Percentiles rank a stretch among this genome's conserved stretches.
Evolutionary conservation across 2,888 invertebrate species (phyloP).

Genomic region (Acrobasis consociella): DNA sequence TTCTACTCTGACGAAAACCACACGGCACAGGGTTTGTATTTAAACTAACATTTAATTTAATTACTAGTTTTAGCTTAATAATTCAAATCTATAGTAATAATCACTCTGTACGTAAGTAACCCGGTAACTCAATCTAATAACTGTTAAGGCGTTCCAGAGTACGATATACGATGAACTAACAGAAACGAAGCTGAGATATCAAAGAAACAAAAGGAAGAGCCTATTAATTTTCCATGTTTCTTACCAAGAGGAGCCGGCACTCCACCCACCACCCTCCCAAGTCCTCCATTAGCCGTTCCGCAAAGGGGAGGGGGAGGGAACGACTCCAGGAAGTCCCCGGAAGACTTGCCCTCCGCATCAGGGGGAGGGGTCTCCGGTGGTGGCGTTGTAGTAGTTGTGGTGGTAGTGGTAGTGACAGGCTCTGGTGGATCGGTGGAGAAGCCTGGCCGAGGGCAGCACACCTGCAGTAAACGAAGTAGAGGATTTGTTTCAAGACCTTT

Average conservation of each 20-base stretch:
- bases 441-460: slow-evolving; percentile 61
- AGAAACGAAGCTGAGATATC: too few species aligned
- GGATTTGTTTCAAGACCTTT: too few species aligned
- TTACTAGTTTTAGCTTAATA: too few species aligned
- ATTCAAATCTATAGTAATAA: too few species aligned
- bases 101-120: too few species aligned
- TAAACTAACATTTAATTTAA: too few species aligned
- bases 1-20: too few species aligned
- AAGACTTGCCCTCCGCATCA: slow-evolving; percentile 33
- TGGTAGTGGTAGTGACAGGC: slow-evolving; percentile 31
- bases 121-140: too few species aligned
- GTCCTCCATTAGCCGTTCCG: slow-evolving; percentile 82
- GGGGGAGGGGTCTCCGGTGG: slow-evolving; percentile 33
- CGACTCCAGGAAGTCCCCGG: slow-evolving; percentile 45
- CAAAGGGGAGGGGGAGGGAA: slow-evolving; percentile 81
- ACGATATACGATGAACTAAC: too few species aligned
- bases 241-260: slow-evolving; percentile 84
- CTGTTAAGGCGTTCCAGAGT: too few species aligned
- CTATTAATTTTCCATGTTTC: slow-evolving; percentile 26
- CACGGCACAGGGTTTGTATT: too few species aligned
- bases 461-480: slow-evolving; percentile 42
- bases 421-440: slow-evolving; percentile 41
- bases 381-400: slow-evolving; percentile 33
- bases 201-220: too few species aligned
- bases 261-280: slow-evolving; percentile 88